phyloP scores from a whole-genome alignment of 2,797 vertebrate genomes.

The Acipenser transmontanus region DNA sequence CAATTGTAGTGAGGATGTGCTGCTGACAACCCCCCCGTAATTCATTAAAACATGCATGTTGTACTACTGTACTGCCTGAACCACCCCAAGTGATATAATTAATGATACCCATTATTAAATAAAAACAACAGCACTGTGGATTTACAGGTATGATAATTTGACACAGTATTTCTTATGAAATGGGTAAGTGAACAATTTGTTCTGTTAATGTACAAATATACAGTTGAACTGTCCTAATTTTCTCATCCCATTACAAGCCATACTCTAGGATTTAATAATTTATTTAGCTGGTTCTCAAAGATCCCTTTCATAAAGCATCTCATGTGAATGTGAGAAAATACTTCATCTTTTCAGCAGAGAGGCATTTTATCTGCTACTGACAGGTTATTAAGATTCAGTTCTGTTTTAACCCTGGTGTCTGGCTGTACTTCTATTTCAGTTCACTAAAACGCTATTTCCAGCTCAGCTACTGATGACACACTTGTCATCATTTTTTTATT shows the following conservation, averaged over 20 bases:
- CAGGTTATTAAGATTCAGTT: conserved; percentile 14
- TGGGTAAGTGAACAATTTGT: too few relatives aligned
- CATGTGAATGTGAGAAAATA: conserved; percentile 56
- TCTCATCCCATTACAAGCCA: conserved; percentile 27
- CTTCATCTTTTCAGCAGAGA: conserved; percentile 19
- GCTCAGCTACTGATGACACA: background rate
- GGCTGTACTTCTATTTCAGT: conserved; percentile 7
- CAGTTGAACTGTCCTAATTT: too few relatives aligned
- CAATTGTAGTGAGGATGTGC: too few relatives aligned
- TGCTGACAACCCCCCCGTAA: too few relatives aligned
- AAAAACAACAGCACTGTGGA: too few relatives aligned
- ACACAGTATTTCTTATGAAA: too few relatives aligned
- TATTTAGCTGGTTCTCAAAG: conserved; percentile 45
- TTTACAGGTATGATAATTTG: too few relatives aligned
- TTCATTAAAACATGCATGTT: too few relatives aligned
- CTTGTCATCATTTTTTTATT: background rate
- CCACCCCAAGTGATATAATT: too few relatives aligned
- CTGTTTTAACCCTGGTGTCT: conserved; percentile 11
- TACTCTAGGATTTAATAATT: conserved; percentile 32
- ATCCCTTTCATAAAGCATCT: conserved; percentile 38
- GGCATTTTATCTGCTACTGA: conserved; percentile 23
- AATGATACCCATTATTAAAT: too few relatives aligned
- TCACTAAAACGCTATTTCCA: conserved; percentile 9
- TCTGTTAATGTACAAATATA: too few relatives aligned
- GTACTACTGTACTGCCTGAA: too few relatives aligned